Evolutionary conservation across 2,113 vertebrate species (phyloP).

Genomic region (Dendrocopos noguchii): DNA sequence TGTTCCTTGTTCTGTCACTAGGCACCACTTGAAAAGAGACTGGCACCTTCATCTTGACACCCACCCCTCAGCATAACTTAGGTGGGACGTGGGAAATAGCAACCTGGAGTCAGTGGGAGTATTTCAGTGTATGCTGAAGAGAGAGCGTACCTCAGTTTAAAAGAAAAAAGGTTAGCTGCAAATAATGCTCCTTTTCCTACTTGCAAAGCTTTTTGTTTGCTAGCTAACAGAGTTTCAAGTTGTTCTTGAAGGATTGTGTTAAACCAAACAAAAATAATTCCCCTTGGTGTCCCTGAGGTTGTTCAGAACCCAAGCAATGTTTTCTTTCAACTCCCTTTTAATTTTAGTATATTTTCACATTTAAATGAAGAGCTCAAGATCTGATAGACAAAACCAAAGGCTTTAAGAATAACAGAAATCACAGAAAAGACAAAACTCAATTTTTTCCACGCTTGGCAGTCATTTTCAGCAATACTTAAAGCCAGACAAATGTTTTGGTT

Average conservation of each 20-base stretch:
- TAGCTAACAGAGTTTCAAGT: neutral
- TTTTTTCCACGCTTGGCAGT: constrained; percentile 13
- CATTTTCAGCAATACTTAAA: neutral
- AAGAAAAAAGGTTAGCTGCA: neutral
- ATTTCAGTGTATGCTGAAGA: neutral
- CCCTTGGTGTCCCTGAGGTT: neutral
- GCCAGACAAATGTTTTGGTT: constrained; percentile 50
- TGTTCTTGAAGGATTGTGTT: neutral
- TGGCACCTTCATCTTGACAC: no score
- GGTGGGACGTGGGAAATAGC: neutral
- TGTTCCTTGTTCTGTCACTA: no score
- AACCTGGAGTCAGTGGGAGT: neutral
- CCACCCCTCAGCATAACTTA: neutral
- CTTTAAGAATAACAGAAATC: constrained; percentile 23
- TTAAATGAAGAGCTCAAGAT: constrained; percentile 4
- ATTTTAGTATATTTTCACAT: constrained; percentile 6
- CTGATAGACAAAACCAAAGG: neutral
- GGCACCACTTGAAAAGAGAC: no score
- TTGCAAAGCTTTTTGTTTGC: neutral
- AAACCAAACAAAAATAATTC: neutral
- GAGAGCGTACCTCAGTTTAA: neutral
- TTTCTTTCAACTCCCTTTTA: neutral
- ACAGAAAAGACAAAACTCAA: constrained; percentile 16
- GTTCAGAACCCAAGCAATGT: neutral
- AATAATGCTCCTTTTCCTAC: neutral